Base-by-base conservation (phyloP, 1,140 invertebrate species). In the Temnothorax curvispinosus region DNA sequence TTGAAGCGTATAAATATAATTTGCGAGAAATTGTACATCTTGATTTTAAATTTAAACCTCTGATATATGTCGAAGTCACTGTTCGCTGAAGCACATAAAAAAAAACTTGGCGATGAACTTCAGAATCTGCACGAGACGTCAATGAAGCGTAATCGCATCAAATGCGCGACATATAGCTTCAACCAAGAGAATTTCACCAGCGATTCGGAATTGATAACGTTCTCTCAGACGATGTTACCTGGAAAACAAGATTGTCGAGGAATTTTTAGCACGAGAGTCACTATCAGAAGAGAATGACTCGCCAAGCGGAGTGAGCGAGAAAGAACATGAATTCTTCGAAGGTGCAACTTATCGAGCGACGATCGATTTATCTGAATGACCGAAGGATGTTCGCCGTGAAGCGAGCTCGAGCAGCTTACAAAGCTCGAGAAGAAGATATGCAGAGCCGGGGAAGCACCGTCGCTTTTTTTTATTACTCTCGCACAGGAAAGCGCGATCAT, bases 231-330 rank as follows among this genome's bases (percentile, higher is more conserved):
- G 41, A 69, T 50, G 41, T 38, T 69, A 3, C 21, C 35, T 41
- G 41, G 69, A 84, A 84, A 84, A 84, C 44, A 75, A 84, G 54
- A 74, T 84, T 84, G n/a, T 50, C 21, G 11, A 35, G 6, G 56
- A 84, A 75, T 84, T 50, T 84, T 74, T 84, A 38, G 9, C 32
- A 1, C 9, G n/a, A 8, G 13, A 74, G 15, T 60, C 58, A 50
- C 5, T 84, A 84, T 84, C 69, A 75, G 80, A 15, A 47, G 6
- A 13, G 56, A 84, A 62, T 50, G 69, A 52, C 54, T 74, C 11
- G 52, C 3, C 18, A 11, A 58, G 27, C 64, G 50, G 56, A 47
- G 75, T 18, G 11, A 50, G 21, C 15, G 27, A 69, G 38, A 56
- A n/a, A 5, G 56, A 60, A 58, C n/a, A 18, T 65, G 11, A 86